A percentile compares a stretch with the other conserved stretches of the same genome.
These are phyloP conservation scores for Harpalus rufipes DNA, from an alignment of 2,888 invertebrate genomes.

Conservation along the genomic window DNA sequence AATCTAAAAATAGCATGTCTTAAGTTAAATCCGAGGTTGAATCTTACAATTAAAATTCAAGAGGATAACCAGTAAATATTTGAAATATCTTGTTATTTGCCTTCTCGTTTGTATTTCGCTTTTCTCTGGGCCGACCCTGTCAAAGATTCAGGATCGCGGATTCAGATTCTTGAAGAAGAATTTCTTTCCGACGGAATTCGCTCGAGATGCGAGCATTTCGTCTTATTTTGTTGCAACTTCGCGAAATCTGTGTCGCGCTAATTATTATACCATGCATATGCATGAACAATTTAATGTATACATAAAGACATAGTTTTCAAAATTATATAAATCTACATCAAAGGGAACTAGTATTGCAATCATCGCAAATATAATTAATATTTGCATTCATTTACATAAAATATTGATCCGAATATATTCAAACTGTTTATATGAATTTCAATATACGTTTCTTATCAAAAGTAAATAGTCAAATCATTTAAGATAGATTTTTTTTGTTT, in stretches of 20 bases:
- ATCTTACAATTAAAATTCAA: no score
- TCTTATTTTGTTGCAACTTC: slow-evolving; percentile 3
- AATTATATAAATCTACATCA: not conserved
- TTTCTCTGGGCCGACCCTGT: no score
- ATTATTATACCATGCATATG: slow-evolving; percentile 4
- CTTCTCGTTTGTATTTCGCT: no score
- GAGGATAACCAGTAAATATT: no score
- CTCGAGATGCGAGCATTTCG: slow-evolving; percentile 11
- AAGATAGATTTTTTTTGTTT: not conserved
- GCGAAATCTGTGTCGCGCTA: slow-evolving; percentile 4
- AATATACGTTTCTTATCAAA: slow-evolving; percentile 49
- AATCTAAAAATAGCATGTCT: no score
- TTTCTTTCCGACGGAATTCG: slow-evolving; percentile 20
- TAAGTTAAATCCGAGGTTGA: no score
- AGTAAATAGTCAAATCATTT: not conserved
- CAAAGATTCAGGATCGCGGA: slow-evolving; percentile 24
- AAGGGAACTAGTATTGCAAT: not conserved
- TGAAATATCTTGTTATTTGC: no score
- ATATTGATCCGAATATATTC: slow-evolving; percentile 25
- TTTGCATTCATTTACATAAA: not conserved
- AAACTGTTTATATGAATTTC: not conserved
- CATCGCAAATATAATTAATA: not conserved
- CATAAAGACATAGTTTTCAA: slow-evolving; percentile 2
- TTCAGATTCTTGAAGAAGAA: slow-evolving; percentile 14
- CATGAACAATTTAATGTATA: not conserved